phyloP scores from a whole-genome alignment of 2,113 vertebrate genomes.

The Saccopteryx bilineata region DNA sequence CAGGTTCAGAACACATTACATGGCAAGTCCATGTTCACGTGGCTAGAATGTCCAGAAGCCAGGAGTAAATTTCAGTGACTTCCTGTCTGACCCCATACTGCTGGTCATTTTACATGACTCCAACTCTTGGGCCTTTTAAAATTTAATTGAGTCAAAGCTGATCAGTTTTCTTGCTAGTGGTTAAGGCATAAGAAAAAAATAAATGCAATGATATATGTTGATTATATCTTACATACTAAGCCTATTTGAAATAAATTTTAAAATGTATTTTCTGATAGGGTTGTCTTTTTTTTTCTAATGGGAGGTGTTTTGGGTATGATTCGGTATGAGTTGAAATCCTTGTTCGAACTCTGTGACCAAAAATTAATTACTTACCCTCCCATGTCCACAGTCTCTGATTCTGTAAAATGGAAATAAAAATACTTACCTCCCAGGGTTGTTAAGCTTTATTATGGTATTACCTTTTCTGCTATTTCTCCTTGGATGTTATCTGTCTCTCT shows the following conservation, averaged over 20 bases:
- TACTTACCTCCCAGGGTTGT: not conserved
- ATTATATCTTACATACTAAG: not conserved
- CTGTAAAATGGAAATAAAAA: not conserved
- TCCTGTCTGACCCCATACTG: not conserved
- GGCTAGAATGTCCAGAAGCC: not conserved
- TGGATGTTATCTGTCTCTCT: not conserved
- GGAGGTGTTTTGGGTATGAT: not conserved
- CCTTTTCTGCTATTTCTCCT: not conserved
- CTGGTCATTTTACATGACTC: not conserved
- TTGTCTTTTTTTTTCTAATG: not conserved
- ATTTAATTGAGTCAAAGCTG: not conserved
- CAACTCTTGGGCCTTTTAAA: not conserved
- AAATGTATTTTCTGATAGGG: not conserved
- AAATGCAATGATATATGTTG: not conserved
- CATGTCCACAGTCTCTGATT: constrained; percentile 16
- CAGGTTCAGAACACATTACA: not conserved
- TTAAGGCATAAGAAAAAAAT: not conserved
- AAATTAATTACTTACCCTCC: not conserved
- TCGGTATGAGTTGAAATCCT: constrained; percentile 41
- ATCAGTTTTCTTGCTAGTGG: not conserved
- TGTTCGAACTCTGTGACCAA: not conserved
- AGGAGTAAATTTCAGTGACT: not conserved
- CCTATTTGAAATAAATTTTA: constrained; percentile 32
- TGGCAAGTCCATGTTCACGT: not conserved
- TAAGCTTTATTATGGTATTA: not conserved